Evolutionary conservation across 2,888 invertebrate species (phyloP), one percentile per base, ranked within the genome.

Genomic region (Drosophila melanocephala): DNA sequence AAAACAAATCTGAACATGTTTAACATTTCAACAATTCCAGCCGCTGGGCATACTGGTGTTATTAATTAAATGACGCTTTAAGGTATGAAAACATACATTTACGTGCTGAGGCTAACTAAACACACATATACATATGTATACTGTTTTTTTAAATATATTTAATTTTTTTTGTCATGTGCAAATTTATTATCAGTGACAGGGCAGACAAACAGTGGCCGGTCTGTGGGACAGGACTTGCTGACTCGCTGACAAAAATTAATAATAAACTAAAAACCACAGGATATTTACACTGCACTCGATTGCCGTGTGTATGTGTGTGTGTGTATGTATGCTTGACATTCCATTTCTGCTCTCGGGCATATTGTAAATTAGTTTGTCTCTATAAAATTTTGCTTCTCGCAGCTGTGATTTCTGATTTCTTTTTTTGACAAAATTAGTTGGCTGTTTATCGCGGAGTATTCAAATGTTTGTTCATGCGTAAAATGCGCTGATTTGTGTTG

Each of bases 211-310:
- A 65, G 56, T 60, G 55, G 59, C 14, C 59, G 70, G 47, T 55
- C 59, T 63, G 37, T 53, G 50, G 50, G 53, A 60, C 52, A 61
- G 66, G 47, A 77, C 59, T 72, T 72, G 30, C 61, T 47, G 61
- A 71, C 60, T 72, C 66, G 81, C 69, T 89, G 83, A 75, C 88
- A 91, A 88, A 90, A 88, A 87, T 91, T 89, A 86, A 86, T 91
- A 88, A 88, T 89, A 89, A 83, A 89, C 83, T 88, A 83, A 89
- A 88, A 88, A 79, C 89, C 90, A 79, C 87, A 81, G 89, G 79
- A 79, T 90, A 90, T 90, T 89, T 90, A 87, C 85, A 81, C 77
- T 78, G 72, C 87, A 84, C 87, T 90, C 87, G 80, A 83, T 88
- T 69, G 70, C 37, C 26, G 28, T 68, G 28, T 56, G 26, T 60